These are phyloP conservation scores for Tragulus kanchil DNA, from an alignment of 2,113 vertebrate species.

Conservation along the genomic window DNA sequence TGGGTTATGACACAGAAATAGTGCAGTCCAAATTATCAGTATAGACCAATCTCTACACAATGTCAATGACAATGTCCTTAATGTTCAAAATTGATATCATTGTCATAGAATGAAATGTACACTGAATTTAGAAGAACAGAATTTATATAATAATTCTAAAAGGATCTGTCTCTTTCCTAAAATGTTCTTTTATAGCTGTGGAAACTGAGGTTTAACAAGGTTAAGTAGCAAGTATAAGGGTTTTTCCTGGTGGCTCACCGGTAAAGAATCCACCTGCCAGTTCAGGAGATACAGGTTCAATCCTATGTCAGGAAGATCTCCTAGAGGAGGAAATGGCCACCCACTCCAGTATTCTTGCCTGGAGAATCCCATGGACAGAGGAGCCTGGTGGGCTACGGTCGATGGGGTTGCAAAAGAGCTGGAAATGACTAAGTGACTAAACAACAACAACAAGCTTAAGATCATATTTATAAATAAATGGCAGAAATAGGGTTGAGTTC, in stretches of 20 bases:
- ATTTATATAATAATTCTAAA: conserved; percentile 33
- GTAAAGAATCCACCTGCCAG: neutral
- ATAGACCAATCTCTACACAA: neutral
- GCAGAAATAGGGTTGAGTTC: neutral
- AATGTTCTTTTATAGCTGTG: neutral
- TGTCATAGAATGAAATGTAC: neutral
- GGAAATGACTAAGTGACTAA: neutral
- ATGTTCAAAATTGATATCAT: neutral
- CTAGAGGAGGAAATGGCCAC: neutral
- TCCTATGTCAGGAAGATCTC: neutral
- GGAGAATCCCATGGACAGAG: neutral
- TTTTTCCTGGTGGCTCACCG: neutral
- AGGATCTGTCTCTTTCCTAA: neutral
- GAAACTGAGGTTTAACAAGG: neutral
- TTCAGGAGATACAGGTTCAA: neutral
- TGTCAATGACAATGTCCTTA: neutral
- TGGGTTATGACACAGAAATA: neutral
- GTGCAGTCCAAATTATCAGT: neutral
- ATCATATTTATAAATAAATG: neutral
- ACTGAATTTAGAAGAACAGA: neutral
- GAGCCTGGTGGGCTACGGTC: neutral
- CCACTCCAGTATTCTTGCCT: neutral
- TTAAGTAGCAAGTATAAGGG: neutral
- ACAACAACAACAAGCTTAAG: neutral
- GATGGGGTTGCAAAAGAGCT: neutral